Base-by-base conservation (phyloP, 2,888 invertebrate genomes). In the Gari tellinella region DNA sequence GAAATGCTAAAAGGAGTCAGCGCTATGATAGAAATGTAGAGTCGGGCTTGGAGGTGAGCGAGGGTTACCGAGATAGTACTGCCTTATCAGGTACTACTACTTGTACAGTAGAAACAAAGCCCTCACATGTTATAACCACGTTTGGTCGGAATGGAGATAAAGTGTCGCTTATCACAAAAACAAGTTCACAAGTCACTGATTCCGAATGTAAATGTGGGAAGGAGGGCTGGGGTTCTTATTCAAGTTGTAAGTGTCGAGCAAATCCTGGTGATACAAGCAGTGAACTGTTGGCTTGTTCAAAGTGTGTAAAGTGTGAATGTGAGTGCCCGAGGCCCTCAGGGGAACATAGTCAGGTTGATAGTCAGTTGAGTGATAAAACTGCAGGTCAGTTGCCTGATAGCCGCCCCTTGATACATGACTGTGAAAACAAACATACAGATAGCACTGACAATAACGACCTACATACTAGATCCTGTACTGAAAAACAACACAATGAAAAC, bases 1-100 rank as follows among this genome's bases (percentile, higher is more conserved):
- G 85, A 49, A 83, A 84, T 68, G 72, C 84, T 25, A 79, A 74
- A 48, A 72, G 64, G 56, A 64, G 46, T 53, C 31, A 31, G 31
- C 31, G 31, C 5, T 31, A 31, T 25, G 60, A 68, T 41, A 49
- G 45, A 23, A 49, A 57, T 19, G 48, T 43, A 52, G 63, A 63
- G 12, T 31, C 31, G 10, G 31, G 31, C 31, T 31, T 31, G 4
- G 31, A 31, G 31, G 31, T 31, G 31, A 31, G 5, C 5, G 31
- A 31, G 31, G 31, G 31, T 7, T 31, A 31, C 31, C 31, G 31
- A 31, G 31, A 31, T 10, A 31, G 10, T 31, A 31, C 4, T 10
- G 10, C 5, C 31, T 31, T 31, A 31, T 31, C 31, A 31, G 31
- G 31, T 31, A 31, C 5, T 31, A 31, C 4, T 31, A 31, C 31